A percentile compares a stretch with the other conserved stretches of the same genome.
phyloP scores from a whole-genome alignment of 1,140 invertebrate species.

The Bombus waltoni region DNA sequence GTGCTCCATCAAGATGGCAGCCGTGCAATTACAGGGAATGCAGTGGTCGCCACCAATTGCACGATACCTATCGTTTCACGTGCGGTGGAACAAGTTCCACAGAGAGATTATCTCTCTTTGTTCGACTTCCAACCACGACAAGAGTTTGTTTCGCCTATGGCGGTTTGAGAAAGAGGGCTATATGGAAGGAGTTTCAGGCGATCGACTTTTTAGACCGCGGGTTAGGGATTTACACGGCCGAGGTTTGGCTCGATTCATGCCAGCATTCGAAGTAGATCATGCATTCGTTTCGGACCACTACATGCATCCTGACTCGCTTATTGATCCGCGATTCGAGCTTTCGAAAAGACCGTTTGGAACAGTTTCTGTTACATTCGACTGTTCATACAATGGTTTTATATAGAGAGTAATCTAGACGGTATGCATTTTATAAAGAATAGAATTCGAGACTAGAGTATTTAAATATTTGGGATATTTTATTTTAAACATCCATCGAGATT shows the following conservation, averaged over 20 bases:
- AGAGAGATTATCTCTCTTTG: not conserved
- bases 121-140: not conserved
- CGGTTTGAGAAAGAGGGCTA: not conserved
- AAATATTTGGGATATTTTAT: too few relatives aligned
- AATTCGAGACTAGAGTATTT: too few relatives aligned
- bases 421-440: not conserved
- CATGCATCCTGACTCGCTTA: constrained; percentile 41
- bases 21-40: constrained; percentile 50
- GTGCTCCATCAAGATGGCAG: constrained; percentile 56
- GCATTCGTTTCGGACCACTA: constrained; percentile 30
- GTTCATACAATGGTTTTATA: not conserved
- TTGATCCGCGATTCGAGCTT: constrained; percentile 53
- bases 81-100: not conserved
- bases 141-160: too few relatives aligned
- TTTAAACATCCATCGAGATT: too few relatives aligned
- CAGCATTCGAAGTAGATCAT: constrained; percentile 46
- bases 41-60: not conserved
- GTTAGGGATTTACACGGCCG: not conserved
- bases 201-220: constrained; percentile 18
- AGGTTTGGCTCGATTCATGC: constrained; percentile 6
- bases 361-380: not conserved
- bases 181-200: not conserved
- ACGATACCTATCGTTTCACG: not conserved
- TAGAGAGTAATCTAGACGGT: not conserved
- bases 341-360: constrained; percentile 41